Base-by-base conservation (phyloP, 2,797 vertebrate species). In the Falco cherrug region DNA sequence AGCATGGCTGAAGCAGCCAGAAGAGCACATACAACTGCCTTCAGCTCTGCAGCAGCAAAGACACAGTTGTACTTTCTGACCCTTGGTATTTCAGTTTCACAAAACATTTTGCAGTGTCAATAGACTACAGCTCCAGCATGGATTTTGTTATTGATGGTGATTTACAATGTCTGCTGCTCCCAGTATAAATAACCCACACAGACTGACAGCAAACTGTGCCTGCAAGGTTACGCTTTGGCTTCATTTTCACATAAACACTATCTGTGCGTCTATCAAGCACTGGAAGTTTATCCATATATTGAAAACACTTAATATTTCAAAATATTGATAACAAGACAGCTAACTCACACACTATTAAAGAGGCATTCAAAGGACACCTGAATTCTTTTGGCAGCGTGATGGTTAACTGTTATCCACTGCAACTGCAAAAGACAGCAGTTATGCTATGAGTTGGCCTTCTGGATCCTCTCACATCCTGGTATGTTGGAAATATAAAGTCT, bases 221-320 rank as follows among this genome's bases (percentile, higher is more conserved):
- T 35, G 25, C 45, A 35, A 50, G 25, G 45, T 64, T 50, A 31
- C 5, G 16, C 41, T 43, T 25, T 35, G 25, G 31, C 75, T 54
- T 68, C 2, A n/a, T 16, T 43, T 59, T 45, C 5, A n/a, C 5
- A 1, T 3, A 50, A 50, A 24, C 5, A 3, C 14, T 43, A 10
- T 4, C 67, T 12, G 10, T 3, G 50, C 33, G 53, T 28, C 48
- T 28, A 14, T 5, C 57, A 53, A 50, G 14, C 9, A 39, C 1
- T 37, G 37, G 28, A 45, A 15, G 43, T 25, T 35, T n/a, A 45
- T 50, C 48, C 45, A 48, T 69, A 9, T 3, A n/a, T 8, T n/a
- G 28, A 54, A 54, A 41, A 57, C 18, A 48, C 31, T 82, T 43
- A 11, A 17, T 20, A 59, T 25, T 59, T 45, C 20, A 63, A 50